A percentile compares a stretch with the other conserved stretches of the same genome.
Evolutionary conservation across 2,113 vertebrate species (phyloP).

Genomic region (Lampris megalopsis): DNA sequence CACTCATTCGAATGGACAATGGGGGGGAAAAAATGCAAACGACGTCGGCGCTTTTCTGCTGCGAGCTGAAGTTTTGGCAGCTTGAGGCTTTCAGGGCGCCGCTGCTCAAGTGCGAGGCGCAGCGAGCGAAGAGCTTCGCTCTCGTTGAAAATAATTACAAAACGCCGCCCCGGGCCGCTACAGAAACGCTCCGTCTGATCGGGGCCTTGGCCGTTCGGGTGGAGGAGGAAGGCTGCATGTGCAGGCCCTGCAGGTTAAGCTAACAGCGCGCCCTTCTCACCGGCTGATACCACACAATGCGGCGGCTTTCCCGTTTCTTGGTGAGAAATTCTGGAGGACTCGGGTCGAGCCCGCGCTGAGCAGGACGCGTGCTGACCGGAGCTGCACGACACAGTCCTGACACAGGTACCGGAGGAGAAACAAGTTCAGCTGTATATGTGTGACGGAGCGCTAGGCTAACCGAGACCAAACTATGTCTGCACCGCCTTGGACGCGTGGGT

Average conservation of each 20-base stretch:
- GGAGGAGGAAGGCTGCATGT: conserved; percentile 13
- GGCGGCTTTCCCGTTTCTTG: background rate
- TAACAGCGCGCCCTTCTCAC: conserved; percentile 6
- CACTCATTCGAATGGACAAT: too few relatives aligned
- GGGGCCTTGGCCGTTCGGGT: conserved; percentile 13
- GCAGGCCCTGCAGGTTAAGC: conserved; percentile 10
- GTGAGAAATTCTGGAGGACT: background rate
- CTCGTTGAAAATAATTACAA: too few relatives aligned
- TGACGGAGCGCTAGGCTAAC: conserved; percentile 12
- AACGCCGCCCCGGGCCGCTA: too few relatives aligned
- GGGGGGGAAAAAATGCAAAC: too few relatives aligned
- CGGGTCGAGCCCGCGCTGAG: background rate
- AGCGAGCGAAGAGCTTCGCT: too few relatives aligned
- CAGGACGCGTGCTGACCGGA: background rate
- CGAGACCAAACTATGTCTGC: conserved; percentile 1
- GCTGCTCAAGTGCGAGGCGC: too few relatives aligned
- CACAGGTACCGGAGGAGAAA: background rate
- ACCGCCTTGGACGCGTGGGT: background rate
- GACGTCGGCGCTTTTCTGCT: too few relatives aligned
- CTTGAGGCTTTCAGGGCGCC: too few relatives aligned
- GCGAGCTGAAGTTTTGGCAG: too few relatives aligned
- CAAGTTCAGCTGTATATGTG: background rate
- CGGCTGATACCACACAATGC: background rate
- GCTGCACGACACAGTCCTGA: conserved; percentile 12
- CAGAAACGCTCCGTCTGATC: too few relatives aligned